phyloP scores from a whole-genome alignment of 2,113 vertebrate species.

The Hemiscyllium ocellatum region DNA sequence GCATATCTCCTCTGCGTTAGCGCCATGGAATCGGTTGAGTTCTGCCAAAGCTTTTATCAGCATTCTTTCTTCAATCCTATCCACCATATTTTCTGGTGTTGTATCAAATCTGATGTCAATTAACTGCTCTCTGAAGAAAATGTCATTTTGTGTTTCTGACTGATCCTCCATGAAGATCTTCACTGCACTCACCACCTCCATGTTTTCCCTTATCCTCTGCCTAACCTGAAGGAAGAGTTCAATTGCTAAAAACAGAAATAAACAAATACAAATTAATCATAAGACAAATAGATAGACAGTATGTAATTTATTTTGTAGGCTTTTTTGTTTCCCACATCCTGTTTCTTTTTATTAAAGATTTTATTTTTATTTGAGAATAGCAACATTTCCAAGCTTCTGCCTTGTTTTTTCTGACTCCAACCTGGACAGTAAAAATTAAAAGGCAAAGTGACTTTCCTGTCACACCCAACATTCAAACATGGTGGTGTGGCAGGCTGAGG shows the following conservation, averaged over 20 bases:
- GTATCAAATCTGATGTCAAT: slow-evolving; percentile 28
- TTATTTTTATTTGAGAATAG: neutral
- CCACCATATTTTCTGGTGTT: slow-evolving; percentile 12
- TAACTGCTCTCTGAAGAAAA: slow-evolving; percentile 22
- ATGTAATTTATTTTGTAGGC: neutral
- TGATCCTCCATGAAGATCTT: slow-evolving; percentile 19
- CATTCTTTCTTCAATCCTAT: slow-evolving; percentile 27
- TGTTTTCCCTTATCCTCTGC: neutral
- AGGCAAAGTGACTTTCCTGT: neutral
- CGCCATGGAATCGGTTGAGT: slow-evolving; percentile 9
- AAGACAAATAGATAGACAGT: too few relatives aligned
- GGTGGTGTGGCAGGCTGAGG: too few relatives aligned
- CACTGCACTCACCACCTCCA: neutral
- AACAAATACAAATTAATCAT: neutral
- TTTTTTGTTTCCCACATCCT: neutral
- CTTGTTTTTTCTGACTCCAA: neutral
- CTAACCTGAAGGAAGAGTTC: slow-evolving; percentile 32
- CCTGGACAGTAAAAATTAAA: neutral
- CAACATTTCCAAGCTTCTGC: neutral
- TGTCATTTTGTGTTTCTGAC: neutral
- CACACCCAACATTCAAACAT: neutral
- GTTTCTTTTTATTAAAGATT: neutral
- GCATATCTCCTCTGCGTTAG: neutral
- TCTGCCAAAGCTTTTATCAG: slow-evolving; percentile 34
- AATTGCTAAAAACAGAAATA: neutral